phyloP scores from a whole-genome alignment of 2,797 vertebrate species.

The Odontamblyopus lacepedii region DNA sequence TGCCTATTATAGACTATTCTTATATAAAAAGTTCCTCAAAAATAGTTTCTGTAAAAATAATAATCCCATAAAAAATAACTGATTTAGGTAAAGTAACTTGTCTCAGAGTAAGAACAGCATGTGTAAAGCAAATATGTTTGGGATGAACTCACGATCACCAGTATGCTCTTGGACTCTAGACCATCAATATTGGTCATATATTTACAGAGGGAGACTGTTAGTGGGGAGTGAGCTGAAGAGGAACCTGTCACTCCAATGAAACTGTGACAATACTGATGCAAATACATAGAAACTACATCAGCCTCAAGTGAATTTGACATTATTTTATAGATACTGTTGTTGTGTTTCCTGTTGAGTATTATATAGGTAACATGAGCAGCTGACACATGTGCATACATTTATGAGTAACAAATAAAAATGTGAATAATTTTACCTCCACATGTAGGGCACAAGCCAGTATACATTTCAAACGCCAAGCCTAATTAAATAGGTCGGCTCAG shows the following conservation, averaged over 20 bases:
- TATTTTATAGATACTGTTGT: slow-evolving; percentile 11
- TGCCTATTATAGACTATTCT: no score
- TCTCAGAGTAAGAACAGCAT: not conserved
- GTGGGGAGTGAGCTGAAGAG: slow-evolving; percentile 25
- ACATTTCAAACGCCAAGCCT: not conserved
- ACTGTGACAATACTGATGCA: slow-evolving; percentile 28
- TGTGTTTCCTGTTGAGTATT: slow-evolving; percentile 7
- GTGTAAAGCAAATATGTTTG: slow-evolving; percentile 38
- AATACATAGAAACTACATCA: slow-evolving; percentile 2
- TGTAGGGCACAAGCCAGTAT: no score
- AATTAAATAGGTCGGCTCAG: not conserved
- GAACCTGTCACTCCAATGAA: slow-evolving; percentile 15
- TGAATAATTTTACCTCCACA: no score
- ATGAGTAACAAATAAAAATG: no score
- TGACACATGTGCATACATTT: not conserved
- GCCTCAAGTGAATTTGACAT: slow-evolving; percentile 6
- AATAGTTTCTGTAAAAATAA: not conserved
- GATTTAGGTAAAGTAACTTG: not conserved
- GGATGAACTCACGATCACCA: slow-evolving; percentile 48
- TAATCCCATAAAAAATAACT: not conserved
- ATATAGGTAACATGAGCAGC: slow-evolving; percentile 4
- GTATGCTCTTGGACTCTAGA: slow-evolving; percentile 67
- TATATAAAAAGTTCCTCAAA: not conserved
- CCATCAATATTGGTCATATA: slow-evolving; percentile 68
- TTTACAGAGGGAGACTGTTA: slow-evolving; percentile 55